Evolutionary conservation across 2,797 vertebrate genomes (phyloP), one percentile per base, ranked within the genome.

Genomic region (Syndactyla subalaris): DNA sequence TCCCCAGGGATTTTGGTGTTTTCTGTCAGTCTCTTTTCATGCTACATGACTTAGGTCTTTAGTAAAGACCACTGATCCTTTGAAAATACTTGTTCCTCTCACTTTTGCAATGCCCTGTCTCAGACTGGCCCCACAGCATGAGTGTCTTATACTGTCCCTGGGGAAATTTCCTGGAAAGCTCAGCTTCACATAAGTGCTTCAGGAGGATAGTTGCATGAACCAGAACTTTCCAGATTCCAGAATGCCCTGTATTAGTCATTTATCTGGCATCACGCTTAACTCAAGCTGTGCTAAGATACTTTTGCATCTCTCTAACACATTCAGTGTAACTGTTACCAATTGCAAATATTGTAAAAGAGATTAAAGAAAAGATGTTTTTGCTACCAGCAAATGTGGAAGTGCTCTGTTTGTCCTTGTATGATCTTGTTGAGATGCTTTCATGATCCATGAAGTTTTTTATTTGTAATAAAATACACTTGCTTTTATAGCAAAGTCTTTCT

Each of bases 81-180:
- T 87, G 68, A 80, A 95, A 74, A 67, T 41, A 41, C 45, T 76
- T 46, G 38, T 52, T 88, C 86, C 55, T 91, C 75, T 95, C 61
- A 57, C 61, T 91, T 88, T 38, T 79, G 63, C 48, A 88, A n/a
- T 85, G 65, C 17, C 41, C 32, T 93, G 92, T 91, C 87, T 95
- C 85, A 93, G 67, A 74, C 34, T 57, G 49, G 75, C 81, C 39
- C 55, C 1, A 7, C 13, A 63, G 48, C 14, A 5, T 30, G 75
- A 85, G 94, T 63, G 55, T 51, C 49, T 89, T 85, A 27, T 24
- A 26, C 45, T 1, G 5, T 74, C 92, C 52, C 84, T 83, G 57
- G 89, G 49, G 92, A 92, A 93, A 93, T 91, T 95, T 93, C 78
- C 89, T 93, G 94, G 91, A 93, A 94, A 92, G 29, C 75, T 93